Base-by-base conservation (phyloP, 2,797 vertebrate species). In the Manis javanica region DNA sequence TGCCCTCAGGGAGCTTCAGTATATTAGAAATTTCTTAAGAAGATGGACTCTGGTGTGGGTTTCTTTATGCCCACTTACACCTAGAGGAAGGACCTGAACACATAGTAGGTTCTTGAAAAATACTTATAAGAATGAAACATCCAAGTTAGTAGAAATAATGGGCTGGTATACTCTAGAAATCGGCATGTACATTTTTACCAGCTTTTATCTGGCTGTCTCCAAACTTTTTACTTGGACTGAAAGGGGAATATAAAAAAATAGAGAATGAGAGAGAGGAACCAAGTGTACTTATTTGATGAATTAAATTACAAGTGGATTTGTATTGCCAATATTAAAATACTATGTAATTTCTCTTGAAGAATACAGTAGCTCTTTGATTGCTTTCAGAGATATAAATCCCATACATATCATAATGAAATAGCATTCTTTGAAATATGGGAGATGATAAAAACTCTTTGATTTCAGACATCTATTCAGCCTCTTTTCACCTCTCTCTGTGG, bases 371-470 rank as follows among this genome's bases (percentile, higher is more conserved):
- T 86, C 66, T 97, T 71, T 94, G 34, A 86, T 93, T 96, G 92
- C 85, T 78, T 77, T 96, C 5, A 64, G 74, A 96, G 57, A 90
- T 69, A 89, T 90, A 97, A 97, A 87, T 97, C 31, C 46, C 4
- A 1, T 91, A 29, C 19, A 46, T 84, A 6, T 42, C 53, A 68
- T 51, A 96, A 87, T 92, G 94, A 97, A 98, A 97, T 79, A 26
- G 14, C 26, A 96, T 91, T 83, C 94, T 98, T 98, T 97, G 95
- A 98, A 98, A 97, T 93, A 86, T 51, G 78, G 92, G n/a, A 78
- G 61, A 90, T 6, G 55, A 90, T 72, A 96, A 97, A 96, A 1
- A 53, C 74, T 66, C 66, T 97, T 96, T 98, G 88, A 96, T 95
- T 96, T 13, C 71, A 91, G 37, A 74, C 8, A 55, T 85, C 23